Percentiles rank a stretch among this genome's conserved stretches.
Conservation (phyloP, 2,113 vertebrate species). For the Tursiops truncatus region DNA sequence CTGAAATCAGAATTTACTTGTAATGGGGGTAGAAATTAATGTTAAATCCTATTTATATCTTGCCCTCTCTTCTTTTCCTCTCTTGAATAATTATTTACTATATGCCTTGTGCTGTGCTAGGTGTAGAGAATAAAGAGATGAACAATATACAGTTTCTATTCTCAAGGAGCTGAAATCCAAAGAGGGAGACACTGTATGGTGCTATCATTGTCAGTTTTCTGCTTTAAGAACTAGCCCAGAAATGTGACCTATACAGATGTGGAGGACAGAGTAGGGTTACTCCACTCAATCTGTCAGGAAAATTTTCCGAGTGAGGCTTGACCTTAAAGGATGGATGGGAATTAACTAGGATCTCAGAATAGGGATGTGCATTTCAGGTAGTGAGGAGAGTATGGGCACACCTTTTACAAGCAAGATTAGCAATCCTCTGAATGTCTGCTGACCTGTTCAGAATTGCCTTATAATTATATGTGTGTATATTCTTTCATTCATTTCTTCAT, state of each 20-base stretch:
- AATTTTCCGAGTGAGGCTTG: background rate
- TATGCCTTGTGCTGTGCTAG: background rate
- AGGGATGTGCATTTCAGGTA: background rate
- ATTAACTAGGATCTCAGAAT: background rate
- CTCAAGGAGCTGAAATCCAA: background rate
- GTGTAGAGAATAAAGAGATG: background rate
- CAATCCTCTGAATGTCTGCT: background rate
- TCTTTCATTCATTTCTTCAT: background rate
- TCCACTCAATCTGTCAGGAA: background rate
- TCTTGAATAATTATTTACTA: background rate
- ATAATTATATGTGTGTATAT: background rate
- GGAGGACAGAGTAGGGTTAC: background rate
- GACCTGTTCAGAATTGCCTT: background rate
- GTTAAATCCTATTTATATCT: background rate
- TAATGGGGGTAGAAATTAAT: background rate
- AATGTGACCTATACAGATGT: background rate
- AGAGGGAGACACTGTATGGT: background rate
- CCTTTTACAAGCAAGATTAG: background rate
- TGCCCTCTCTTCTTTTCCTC: background rate
- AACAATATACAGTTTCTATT: background rate
- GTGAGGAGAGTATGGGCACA: background rate
- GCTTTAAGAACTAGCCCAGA: background rate
- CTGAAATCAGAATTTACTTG: background rate
- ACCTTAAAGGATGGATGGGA: background rate
- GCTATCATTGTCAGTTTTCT: background rate